These are phyloP conservation scores for Onthophagus sagittarius DNA, from an alignment of 2,888 invertebrate species.

Conservation along the genomic window DNA sequence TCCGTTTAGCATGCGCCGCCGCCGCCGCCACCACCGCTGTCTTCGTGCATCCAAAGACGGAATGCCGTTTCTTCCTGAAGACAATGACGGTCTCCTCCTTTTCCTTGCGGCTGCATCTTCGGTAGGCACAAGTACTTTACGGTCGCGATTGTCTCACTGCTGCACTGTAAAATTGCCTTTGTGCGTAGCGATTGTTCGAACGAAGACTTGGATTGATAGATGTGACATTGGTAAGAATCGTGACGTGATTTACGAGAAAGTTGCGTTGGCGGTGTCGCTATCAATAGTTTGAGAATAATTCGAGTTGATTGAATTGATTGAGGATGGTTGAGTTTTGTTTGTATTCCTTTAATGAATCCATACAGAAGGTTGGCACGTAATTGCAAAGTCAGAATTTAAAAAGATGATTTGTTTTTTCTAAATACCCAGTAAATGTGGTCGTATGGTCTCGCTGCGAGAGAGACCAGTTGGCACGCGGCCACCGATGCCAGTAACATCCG, in stretches of 20 bases:
- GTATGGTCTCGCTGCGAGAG: neutral
- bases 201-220: neutral
- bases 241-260: neutral
- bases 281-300: neutral
- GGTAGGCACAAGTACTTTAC: neutral
- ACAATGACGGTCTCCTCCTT: neutral
- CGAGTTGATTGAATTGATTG: neutral
- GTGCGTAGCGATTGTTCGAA: neutral
- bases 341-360: no score
- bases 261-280: neutral
- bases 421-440: neutral
- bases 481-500: conserved; percentile 6
- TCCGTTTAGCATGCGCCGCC: neutral
- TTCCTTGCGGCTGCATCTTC: neutral
- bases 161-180: neutral
- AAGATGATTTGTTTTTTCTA: no score
- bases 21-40: neutral
- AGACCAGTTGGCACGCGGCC: conserved; percentile 4
- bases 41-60: neutral
- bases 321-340: no score
- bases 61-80: neutral
- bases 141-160: neutral
- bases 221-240: neutral
- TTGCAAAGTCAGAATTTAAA: no score
- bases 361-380: no score